phyloP scores from a whole-genome alignment of 2,113 vertebrate species.

The Piprites chloris region DNA sequence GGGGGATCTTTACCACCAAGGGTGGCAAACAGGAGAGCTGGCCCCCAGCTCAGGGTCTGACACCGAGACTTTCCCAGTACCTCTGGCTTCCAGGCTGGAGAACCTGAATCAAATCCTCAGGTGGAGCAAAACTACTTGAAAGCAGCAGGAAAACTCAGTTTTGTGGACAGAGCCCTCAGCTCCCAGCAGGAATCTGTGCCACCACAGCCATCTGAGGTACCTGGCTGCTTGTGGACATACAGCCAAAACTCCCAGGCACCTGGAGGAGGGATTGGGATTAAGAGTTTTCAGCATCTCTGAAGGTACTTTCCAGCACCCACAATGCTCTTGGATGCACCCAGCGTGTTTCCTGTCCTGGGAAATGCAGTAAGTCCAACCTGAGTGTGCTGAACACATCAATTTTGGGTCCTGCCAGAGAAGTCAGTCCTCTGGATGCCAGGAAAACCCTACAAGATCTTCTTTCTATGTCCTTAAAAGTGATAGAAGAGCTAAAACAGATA shows the following conservation, averaged over 20 bases:
- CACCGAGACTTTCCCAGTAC: not conserved
- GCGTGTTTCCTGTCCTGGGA: rapidly evolving
- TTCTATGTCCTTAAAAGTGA: not conserved
- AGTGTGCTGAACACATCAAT: not conserved
- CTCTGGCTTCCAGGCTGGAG: not conserved
- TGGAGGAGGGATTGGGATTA: not conserved
- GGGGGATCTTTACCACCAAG: not conserved
- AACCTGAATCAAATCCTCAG: not conserved
- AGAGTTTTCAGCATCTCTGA: not conserved
- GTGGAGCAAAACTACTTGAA: not conserved
- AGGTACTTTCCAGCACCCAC: rapidly evolving
- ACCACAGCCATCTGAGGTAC: rapidly evolving
- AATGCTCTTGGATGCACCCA: rapidly evolving
- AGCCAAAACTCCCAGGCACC: not conserved
- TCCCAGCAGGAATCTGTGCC: not conserved
- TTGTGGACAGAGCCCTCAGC: not conserved
- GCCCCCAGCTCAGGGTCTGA: not conserved
- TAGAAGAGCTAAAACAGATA: not conserved
- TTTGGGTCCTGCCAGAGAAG: not conserved
- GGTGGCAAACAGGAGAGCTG: not conserved
- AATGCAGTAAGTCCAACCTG: not conserved
- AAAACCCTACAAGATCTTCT: not conserved
- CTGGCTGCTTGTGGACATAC: not conserved
- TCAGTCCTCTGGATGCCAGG: not conserved
- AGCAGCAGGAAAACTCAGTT: not conserved